Evolutionary conservation across 2,797 vertebrate genomes (phyloP).

Genomic region (Botia kubotai): DNA sequence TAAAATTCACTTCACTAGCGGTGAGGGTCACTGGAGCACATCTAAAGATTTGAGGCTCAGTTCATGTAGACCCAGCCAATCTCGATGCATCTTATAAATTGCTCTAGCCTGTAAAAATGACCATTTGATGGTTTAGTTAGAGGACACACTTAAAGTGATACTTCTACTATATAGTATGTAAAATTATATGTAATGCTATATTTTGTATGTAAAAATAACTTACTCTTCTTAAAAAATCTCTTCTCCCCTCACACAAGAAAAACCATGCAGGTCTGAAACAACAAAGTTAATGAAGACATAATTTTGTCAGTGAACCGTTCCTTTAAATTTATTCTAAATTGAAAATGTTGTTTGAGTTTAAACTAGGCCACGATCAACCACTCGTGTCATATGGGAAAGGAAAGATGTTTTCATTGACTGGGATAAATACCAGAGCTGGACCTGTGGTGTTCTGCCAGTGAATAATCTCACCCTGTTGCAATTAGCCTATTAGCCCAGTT

Average conservation of each 20-base stretch:
- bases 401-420: slow-evolving; percentile 37
- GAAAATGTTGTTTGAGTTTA: not conserved
- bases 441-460: slow-evolving; percentile 43
- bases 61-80: not conserved
- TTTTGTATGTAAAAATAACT: no score
- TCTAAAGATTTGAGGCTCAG: slow-evolving; percentile 4
- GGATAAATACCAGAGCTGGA: slow-evolving; percentile 39
- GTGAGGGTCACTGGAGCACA: not conserved
- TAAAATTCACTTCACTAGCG: slow-evolving; percentile 12
- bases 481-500: slow-evolving; percentile 70
- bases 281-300: no score
- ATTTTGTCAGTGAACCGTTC: no score
- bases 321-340: not conserved
- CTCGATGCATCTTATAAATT: not conserved
- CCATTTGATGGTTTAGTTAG: not conserved
- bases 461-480: slow-evolving; percentile 55
- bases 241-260: no score
- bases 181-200: no score
- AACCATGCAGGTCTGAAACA: no score
- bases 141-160: not conserved
- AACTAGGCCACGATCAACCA: slow-evolving; percentile 36
- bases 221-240: no score
- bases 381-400: not conserved
- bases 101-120: not conserved
- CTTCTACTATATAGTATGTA: no score